These are phyloP conservation scores for Acrocera orbiculus DNA, from an alignment of 2,888 invertebrate genomes.

Conservation along the genomic window DNA sequence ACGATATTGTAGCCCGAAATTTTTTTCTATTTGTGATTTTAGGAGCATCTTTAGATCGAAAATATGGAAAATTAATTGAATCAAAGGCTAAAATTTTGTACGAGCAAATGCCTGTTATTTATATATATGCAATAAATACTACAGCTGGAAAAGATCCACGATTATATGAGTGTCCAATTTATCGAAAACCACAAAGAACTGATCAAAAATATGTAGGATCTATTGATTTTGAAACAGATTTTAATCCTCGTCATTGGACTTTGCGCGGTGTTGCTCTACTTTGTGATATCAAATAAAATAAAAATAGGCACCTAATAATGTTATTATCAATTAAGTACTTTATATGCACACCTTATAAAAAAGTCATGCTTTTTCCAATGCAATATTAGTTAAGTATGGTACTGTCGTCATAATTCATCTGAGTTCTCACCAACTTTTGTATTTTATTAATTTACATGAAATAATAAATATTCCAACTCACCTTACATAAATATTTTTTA, in stretches of 20 bases:
- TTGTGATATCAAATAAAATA: conserved; percentile 79
- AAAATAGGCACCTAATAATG: not conserved
- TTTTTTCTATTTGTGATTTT: no score
- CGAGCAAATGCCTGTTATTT: conserved; percentile 92
- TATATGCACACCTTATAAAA: no score
- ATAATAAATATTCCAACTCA: no score
- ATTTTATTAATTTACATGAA: no score
- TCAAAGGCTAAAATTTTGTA: conserved; percentile 84
- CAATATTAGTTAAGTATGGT: no score
- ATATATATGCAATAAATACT: conserved; percentile 87
- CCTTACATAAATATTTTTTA: no score
- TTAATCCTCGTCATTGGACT: conserved; percentile 88
- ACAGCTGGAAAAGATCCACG: conserved; percentile 82
- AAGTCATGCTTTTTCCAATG: no score
- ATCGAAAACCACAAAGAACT: conserved; percentile 85
- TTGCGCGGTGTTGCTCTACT: conserved; percentile 86
- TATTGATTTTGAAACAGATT: conserved; percentile 84
- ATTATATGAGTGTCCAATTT: conserved; percentile 91
- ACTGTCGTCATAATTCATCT: no score
- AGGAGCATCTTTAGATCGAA: conserved; percentile 72
- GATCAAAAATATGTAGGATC: conserved; percentile 92
- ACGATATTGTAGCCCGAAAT: no score
- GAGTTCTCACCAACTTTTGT: no score
- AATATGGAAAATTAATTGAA: conserved; percentile 75
- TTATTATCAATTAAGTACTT: not conserved